phyloP scores from a whole-genome alignment of 53 echinoderm and acorn worm species.

The Pentamera pediparva region DNA sequence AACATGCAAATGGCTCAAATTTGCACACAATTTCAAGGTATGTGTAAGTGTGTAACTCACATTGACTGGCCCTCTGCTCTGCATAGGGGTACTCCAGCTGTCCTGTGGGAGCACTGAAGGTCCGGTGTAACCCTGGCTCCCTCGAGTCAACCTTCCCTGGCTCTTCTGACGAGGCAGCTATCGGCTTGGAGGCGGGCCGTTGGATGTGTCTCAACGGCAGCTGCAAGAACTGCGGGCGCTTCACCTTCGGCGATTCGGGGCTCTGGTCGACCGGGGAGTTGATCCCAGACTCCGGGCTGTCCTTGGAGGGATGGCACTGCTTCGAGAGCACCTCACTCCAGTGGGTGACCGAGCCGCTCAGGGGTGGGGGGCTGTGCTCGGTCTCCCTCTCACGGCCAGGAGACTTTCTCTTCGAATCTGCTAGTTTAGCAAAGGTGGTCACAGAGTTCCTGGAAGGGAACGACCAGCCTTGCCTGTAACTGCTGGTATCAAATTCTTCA shows the following conservation, averaged over 20 bases:
- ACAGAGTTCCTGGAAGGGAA: background rate
- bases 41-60: too few relatives aligned
- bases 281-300: constrained; percentile 22
- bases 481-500: background rate
- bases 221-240: constrained; percentile 87
- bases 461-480: background rate
- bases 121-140: constrained; percentile 30
- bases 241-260: constrained; percentile 42
- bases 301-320: constrained; percentile 28
- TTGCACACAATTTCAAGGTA: too few relatives aligned
- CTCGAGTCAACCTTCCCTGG: background rate
- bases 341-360: constrained; percentile 45
- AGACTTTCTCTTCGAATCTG: constrained; percentile 65
- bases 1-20: too few relatives aligned
- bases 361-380: constrained; percentile 10
- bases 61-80: too few relatives aligned
- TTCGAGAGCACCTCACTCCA: constrained; percentile 81
- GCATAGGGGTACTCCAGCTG: constrained; percentile 28
- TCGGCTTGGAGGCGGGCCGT: constrained; percentile 70
- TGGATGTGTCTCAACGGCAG: constrained; percentile 87
- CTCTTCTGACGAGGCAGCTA: constrained; percentile 46
- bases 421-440: constrained; percentile 84
- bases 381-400: constrained; percentile 15
- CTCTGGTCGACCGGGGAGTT: constrained; percentile 28
- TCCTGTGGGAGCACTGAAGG: constrained; percentile 87